Evolutionary conservation across 2,797 vertebrate genomes (phyloP).

Genomic region (Catostomus latipinnis): DNA sequence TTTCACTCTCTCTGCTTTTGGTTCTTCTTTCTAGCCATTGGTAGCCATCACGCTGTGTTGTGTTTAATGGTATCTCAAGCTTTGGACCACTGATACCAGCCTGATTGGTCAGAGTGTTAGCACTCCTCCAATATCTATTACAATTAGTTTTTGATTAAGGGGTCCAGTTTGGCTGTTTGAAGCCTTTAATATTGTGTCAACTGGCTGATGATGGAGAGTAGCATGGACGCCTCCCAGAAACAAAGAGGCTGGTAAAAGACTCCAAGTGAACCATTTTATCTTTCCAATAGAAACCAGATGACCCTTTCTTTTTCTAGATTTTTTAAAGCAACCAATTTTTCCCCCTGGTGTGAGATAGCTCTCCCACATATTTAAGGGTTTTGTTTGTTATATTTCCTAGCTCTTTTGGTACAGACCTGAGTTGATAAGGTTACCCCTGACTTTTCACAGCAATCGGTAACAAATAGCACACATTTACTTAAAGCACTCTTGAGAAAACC

Average conservation of each 20-base stretch:
- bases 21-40: conserved; percentile 75
- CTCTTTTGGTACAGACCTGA: conserved; percentile 13
- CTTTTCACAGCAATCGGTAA: conserved; percentile 47
- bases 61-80: conserved; percentile 91
- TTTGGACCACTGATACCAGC: conserved; percentile 86
- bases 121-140: conserved; percentile 98
- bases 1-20: conserved; percentile 16
- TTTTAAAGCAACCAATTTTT: conserved; percentile 91
- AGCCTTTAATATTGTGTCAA: conserved; percentile 98
- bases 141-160: conserved; percentile 99
- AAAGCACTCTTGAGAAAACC: conserved; percentile 36
- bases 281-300: conserved; percentile 99
- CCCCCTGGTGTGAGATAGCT: conserved; percentile 69
- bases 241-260: conserved; percentile 95
- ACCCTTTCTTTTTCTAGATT: conserved; percentile 75
- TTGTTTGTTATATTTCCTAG: conserved; percentile 63
- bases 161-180: conserved; percentile 88
- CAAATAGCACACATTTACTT: conserved; percentile 52
- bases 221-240: conserved; percentile 91
- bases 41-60: conserved; percentile 86
- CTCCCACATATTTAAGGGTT: conserved; percentile 69
- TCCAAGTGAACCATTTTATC: conserved; percentile 98
- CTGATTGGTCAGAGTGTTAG: conserved; percentile 92
- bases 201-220: conserved; percentile 94
- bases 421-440: conserved; percentile 48